These are phyloP conservation scores for Bovichtus variegatus DNA, from an alignment of 2,797 vertebrate genomes.

Conservation along the genomic window DNA sequence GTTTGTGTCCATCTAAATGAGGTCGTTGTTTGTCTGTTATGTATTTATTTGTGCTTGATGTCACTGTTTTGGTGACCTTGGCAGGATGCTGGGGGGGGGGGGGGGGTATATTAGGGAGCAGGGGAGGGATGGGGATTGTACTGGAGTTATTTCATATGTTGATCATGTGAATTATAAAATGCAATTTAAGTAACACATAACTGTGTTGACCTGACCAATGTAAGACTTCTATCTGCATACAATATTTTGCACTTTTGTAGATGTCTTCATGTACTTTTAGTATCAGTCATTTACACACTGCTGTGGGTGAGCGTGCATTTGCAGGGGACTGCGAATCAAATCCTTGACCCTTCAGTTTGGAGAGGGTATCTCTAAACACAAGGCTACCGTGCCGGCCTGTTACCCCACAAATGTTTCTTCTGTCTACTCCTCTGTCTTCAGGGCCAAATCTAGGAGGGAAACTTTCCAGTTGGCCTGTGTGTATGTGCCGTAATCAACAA, in stretches of 20 bases:
- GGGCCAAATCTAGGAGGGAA: conserved; percentile 35
- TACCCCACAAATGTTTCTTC: conserved; percentile 27
- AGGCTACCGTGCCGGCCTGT: conserved; percentile 9
- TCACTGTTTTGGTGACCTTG: not conserved
- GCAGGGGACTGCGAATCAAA: conserved; percentile 11
- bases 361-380: conserved; percentile 16
- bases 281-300: not conserved
- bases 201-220: no score
- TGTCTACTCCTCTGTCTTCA: conserved; percentile 29
- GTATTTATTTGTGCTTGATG: not conserved
- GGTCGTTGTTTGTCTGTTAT: not conserved
- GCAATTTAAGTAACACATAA: not conserved
- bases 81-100: not conserved
- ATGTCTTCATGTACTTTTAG: not conserved
- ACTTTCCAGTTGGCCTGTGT: conserved; percentile 59
- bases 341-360: conserved; percentile 22
- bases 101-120: not conserved
- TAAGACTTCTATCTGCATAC: not conserved
- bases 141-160: not conserved
- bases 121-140: not conserved
- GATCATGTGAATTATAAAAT: no score
- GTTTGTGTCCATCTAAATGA: not conserved
- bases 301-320: conserved; percentile 9
- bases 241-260: not conserved
- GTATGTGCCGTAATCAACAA: conserved; percentile 55